Conservation (phyloP, 2,888 invertebrate species). For the Elysia crispata region DNA sequence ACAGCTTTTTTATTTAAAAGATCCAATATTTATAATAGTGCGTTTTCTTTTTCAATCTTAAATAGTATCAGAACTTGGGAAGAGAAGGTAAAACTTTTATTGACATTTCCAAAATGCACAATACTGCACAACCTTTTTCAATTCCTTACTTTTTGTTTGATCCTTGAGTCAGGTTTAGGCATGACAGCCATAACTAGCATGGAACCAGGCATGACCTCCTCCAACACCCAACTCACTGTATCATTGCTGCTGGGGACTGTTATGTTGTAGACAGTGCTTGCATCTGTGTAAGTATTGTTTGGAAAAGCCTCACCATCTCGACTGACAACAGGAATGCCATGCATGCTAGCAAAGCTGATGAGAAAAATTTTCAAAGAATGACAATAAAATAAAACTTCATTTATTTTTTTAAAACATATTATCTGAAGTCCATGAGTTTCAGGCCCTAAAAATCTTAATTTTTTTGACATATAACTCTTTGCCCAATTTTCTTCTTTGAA, state of each 20-base stretch:
- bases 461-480: too few species aligned
- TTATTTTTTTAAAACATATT: too few species aligned
- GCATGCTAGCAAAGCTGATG: constrained; percentile 42
- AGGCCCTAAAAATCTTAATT: too few species aligned
- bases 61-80: too few species aligned
- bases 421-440: too few species aligned
- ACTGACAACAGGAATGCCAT: constrained; percentile 44
- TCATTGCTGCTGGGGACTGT: constrained; percentile 35
- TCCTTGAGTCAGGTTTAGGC: constrained; percentile 39
- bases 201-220: constrained; percentile 11
- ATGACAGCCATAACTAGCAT: constrained; percentile 41
- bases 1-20: too few species aligned
- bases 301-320: constrained; percentile 42
- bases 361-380: too few species aligned
- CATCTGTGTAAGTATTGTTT: constrained; percentile 1
- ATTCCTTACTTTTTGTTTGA: constrained; percentile 41
- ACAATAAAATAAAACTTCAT: too few species aligned
- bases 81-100: too few species aligned
- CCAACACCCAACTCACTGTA: constrained; percentile 23
- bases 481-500: too few species aligned
- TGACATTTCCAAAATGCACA: not conserved
- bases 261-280: constrained; percentile 10
- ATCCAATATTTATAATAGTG: too few species aligned
- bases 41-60: too few species aligned
- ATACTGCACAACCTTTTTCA: not conserved